Base-by-base conservation (phyloP, 1,140 invertebrate species). In the Lepeophtheirus salmonis region DNA sequence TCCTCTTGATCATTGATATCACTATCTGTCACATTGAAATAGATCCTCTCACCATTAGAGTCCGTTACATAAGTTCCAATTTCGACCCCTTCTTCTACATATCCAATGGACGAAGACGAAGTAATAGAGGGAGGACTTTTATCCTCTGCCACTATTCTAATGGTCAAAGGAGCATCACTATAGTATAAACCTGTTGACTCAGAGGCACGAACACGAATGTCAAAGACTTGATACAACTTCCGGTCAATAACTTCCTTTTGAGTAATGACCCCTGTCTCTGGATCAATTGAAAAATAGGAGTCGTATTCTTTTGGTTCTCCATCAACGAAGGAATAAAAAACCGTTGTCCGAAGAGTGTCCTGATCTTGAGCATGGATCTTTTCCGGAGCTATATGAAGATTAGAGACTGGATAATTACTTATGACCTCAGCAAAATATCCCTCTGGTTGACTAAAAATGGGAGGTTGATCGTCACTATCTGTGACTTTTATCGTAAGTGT, bases 331-430 rank as follows among this genome's bases (percentile, higher is more conserved):
- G 78, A 82, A 68, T 89, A 90, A 52, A 77, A 75, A 55, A 89
- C 86, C 0, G 79, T 78, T 0, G 83, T 78, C 67, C 86, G 83
- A 10, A 89, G 78, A 0, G 86, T 86, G 67, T 90, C 86, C 78
- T 86, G 82, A 68, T 89, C 86, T 0, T 86, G 78, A 0, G 86
- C 87, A 71, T 86, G 82, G 56, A 91, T 88, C 66, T 85, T 83
- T 67, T 89, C 86, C 0, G 88, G 87, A n/a, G 78, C 74, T 20
- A 90, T 81, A 58, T 81, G 22, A n/a, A 57, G 26, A 20, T 23
- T 25, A 14, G 50, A 52, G 16, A 16, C 26, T 16, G 25, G 16
- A 57, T 17, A 17, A 16, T 23, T 23, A 17, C 23, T 26, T 41
- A 30, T 41, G 2, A 57, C 55, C 16, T 30, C 3, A n/a, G 55